Percentiles rank a stretch among this genome's conserved stretches.
phyloP scores from a whole-genome alignment of 2,888 invertebrate genomes.

The Rhabditoides inermis region DNA sequence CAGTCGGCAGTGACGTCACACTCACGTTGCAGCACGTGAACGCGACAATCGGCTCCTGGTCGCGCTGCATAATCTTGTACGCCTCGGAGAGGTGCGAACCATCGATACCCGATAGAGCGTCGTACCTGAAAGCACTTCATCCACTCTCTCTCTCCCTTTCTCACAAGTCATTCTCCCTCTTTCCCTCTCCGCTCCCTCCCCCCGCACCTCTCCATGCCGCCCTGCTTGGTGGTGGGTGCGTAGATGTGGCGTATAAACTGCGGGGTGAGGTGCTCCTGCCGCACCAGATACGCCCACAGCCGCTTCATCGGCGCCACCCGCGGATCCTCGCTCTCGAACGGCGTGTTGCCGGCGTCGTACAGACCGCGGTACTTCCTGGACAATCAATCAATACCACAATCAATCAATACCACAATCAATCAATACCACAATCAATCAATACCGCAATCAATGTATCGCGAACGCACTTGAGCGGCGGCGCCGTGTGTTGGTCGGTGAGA shows the following conservation, averaged over 20 bases:
- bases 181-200: too few species aligned
- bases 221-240: too few species aligned
- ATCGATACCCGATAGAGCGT: background rate
- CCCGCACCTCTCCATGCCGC: too few species aligned
- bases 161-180: background rate
- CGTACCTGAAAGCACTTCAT: too few species aligned
- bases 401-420: background rate
- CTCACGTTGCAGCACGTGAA: slow-evolving; percentile 64
- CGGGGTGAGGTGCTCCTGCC: slow-evolving; percentile 84
- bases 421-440: background rate
- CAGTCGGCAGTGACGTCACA: background rate
- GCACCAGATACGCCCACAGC: slow-evolving; percentile 83
- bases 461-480: slow-evolving; percentile 16
- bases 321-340: slow-evolving; percentile 67
- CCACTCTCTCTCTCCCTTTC: background rate
- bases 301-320: slow-evolving; percentile 64
- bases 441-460: background rate
- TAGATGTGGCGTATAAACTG: slow-evolving; percentile 91
- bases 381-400: background rate
- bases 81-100: slow-evolving; percentile 61
- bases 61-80: slow-evolving; percentile 91
- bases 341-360: slow-evolving; percentile 80
- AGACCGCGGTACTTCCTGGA: slow-evolving; percentile 31
- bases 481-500: slow-evolving; percentile 15
- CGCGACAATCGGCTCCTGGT: slow-evolving; percentile 92